Conservation (phyloP, 1,140 invertebrate genomes). For the Halesus radiatus region DNA sequence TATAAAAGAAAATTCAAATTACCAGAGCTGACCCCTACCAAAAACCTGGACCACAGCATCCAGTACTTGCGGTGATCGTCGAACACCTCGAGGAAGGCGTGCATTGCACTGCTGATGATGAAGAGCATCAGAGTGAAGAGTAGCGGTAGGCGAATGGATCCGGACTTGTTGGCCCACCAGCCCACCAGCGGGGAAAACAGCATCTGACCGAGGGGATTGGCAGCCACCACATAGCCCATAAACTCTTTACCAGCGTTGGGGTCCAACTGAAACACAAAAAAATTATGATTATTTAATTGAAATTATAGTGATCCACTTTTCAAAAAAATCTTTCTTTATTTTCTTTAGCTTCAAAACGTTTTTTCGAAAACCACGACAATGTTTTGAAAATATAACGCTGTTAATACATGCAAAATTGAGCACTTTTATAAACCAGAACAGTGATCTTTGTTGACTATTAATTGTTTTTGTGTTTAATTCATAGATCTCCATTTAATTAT, state of each 20-base stretch:
- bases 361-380: too few relatives aligned
- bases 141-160: slow-evolving; percentile 80
- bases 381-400: too few relatives aligned
- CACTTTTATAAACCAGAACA: too few relatives aligned
- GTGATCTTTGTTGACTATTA: too few relatives aligned
- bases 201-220: slow-evolving; percentile 91
- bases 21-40: slow-evolving; percentile 92
- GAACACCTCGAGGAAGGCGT: slow-evolving; percentile 83
- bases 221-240: slow-evolving; percentile 88
- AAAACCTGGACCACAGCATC: slow-evolving; percentile 83
- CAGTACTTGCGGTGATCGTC: slow-evolving; percentile 74
- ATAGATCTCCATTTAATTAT: too few relatives aligned
- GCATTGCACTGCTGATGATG: slow-evolving; percentile 81
- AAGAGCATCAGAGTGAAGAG: slow-evolving; percentile 81
- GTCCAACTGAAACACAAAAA: slow-evolving; percentile 78
- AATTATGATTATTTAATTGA: slow-evolving; percentile 30
- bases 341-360: too few relatives aligned
- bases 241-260: slow-evolving; percentile 82
- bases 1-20: slow-evolving; percentile 29
- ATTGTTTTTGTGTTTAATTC: too few relatives aligned
- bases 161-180: slow-evolving; percentile 84
- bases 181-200: slow-evolving; percentile 89
- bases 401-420: too few relatives aligned
- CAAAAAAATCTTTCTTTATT: too few relatives aligned
- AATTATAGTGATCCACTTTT: too few relatives aligned